Base-by-base conservation (phyloP, 2,888 invertebrate species). In the Calliphora vomitoria region DNA sequence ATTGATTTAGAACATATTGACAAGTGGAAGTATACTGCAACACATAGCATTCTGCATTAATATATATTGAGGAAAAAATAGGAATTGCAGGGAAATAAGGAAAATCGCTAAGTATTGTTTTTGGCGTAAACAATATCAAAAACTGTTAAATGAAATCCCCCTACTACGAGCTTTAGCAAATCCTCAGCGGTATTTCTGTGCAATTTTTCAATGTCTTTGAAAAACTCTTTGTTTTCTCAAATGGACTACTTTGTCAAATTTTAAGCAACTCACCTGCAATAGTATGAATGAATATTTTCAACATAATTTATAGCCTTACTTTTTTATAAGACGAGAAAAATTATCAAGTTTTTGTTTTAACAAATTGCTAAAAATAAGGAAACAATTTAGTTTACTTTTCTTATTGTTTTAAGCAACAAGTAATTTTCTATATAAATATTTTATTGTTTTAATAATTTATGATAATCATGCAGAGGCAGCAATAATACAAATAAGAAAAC, bases 401-500 rank as follows among this genome's bases (percentile, higher is more conserved):
- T 60, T 35, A 31, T 60, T 60, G 8, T n/a, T 31, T 35, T 58
- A 25, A 25, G 25, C 58, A 58, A 58, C 35, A 60, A 60, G 31
- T 60, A 60, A 60, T 35, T 35, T 35, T 15, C 4, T 60, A n/a
- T 35, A 8, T 35, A 25, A 15, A 13, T 44, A 13, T 35, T 60
- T 60, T 60, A 35, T 35, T 35, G 35, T 35, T 60, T 60, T 15
- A 60, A 60, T 60, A 60, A 60, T 15, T 60, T 60, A 60, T 60
- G 31, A 35, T 35, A 60, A 60, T 31, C 13, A 60, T 31, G 35
- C 15, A 60, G 4, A 60, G 60, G 35, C 25, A 60, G 3, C n/a
- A 60, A 15, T 4, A 31, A 15, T 0, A 31, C 15, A 3, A 35
- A 5, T 13, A 60, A 6, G 8, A 35, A 60, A 35, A 60, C 5